Base-by-base conservation (phyloP, 1,140 invertebrate species). In the Sarcophaga peregrina region DNA sequence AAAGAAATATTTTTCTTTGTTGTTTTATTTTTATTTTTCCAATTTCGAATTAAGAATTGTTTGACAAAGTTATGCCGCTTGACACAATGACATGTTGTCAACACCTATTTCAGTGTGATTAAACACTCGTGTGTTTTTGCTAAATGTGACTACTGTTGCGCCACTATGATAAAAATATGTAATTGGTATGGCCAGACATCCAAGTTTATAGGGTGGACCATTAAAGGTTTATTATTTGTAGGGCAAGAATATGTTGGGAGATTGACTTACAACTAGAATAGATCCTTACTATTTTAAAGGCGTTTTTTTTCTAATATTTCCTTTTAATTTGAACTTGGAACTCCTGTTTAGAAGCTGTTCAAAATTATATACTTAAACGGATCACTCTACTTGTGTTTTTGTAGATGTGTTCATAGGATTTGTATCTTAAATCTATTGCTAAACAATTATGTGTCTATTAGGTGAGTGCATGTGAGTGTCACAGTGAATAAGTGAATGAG, bases 71-170 rank as follows among this genome's bases (percentile, higher is more conserved):
- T 15, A 50, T 50, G 74, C 80, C 54, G 80, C 80, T 72, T 81
- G 54, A 72, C 80, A 62, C 54, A 72, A 62, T 72, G 80, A 81
- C 80, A 68, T 48, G 17, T 72, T 81, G 80, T 81, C 80, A 72
- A 81, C 80, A 81, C 80, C 80, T 81, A 81, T 81, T 81, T 81
- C 46, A 54, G 50, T 58, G 80, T 81, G 80, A 81, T 81, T 81
- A 81, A 81, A 72, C 80, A 72, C 62, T 81, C 80, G 46, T 52
- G 75, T 50, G 75, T 78, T 78, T n/a, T 72, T 81, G 80, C 52
- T 72, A 81, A 81, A 62, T 68, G 54, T 81, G 80, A 72, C 80
- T 37, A 62, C 25, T 62, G 54, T 72, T 81, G 54, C 80, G 80
- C 25, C 80, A 81, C 20, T 81, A 68, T 68, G 17, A 20, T 68